These are phyloP conservation scores for Rotaria socialis DNA, from an alignment of 2,888 invertebrate genomes.

Conservation along the genomic window DNA sequence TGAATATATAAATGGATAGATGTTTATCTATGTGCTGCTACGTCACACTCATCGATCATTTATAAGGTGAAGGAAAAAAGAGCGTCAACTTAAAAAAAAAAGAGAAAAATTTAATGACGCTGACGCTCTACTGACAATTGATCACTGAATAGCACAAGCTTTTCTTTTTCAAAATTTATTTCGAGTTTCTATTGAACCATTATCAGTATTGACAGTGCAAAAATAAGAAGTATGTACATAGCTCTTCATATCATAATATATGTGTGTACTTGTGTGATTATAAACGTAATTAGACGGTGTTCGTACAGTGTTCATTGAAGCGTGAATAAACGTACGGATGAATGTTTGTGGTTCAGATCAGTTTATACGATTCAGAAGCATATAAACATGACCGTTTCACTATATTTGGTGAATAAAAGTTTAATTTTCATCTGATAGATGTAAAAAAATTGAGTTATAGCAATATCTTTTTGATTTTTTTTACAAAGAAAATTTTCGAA, in stretches of 20 bases:
- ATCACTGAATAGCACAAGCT: background rate
- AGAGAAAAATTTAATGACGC: background rate
- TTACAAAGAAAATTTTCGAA: too few relatives aligned
- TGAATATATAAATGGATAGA: background rate
- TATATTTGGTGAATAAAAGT: background rate
- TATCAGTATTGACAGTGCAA: background rate
- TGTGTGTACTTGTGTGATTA: background rate
- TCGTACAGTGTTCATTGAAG: background rate
- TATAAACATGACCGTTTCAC: background rate
- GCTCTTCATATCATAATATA: background rate
- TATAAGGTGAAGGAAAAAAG: background rate
- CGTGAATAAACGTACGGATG: background rate
- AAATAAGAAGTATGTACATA: background rate
- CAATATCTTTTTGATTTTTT: too few relatives aligned
- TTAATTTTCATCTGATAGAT: background rate
- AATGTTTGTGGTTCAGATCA: background rate
- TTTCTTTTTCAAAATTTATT: background rate
- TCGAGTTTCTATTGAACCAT: background rate
- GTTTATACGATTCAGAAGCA: background rate
- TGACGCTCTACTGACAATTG: background rate
- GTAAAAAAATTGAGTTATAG: background rate
- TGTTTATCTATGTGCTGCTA: conserved; percentile 11
- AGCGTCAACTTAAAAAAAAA: background rate
- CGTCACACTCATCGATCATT: background rate
- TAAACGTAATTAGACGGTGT: background rate